phyloP scores from a whole-genome alignment of 2,888 invertebrate genomes.

The Ommatoiulus sabulosus region DNA sequence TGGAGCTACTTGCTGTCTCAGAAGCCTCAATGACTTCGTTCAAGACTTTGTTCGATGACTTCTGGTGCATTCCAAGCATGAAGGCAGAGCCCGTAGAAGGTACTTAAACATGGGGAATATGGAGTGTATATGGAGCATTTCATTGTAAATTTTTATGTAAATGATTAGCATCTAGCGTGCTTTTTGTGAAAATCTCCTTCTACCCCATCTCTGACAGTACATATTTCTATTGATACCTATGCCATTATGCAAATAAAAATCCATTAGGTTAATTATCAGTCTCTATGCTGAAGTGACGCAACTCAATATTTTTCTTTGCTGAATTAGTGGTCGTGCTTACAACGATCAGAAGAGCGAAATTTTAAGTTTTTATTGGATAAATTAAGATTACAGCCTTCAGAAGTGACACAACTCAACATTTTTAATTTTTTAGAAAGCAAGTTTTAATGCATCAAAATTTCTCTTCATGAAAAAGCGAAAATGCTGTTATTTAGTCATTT shows the following conservation, averaged over 20 bases:
- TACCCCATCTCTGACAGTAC: background rate
- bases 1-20: background rate
- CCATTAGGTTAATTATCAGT: background rate
- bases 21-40: background rate
- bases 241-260: conserved; percentile 30
- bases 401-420: too few species aligned
- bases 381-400: too few species aligned
- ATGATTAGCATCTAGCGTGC: conserved; percentile 31
- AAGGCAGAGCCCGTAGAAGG: background rate
- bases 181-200: background rate
- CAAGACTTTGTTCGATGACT: background rate
- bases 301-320: too few species aligned
- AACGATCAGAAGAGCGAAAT: too few species aligned
- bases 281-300: background rate
- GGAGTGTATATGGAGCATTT: background rate
- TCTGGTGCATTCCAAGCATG: background rate
- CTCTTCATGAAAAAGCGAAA: too few species aligned
- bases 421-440: too few species aligned
- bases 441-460: too few species aligned
- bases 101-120: background rate
- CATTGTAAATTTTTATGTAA: conserved; percentile 23
- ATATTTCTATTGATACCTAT: conserved; percentile 16
- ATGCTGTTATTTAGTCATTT: too few species aligned
- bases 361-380: too few species aligned
- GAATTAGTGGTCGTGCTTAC: too few species aligned